Conservation (phyloP, 2,797 vertebrate species). For the Clarias pachynema region DNA sequence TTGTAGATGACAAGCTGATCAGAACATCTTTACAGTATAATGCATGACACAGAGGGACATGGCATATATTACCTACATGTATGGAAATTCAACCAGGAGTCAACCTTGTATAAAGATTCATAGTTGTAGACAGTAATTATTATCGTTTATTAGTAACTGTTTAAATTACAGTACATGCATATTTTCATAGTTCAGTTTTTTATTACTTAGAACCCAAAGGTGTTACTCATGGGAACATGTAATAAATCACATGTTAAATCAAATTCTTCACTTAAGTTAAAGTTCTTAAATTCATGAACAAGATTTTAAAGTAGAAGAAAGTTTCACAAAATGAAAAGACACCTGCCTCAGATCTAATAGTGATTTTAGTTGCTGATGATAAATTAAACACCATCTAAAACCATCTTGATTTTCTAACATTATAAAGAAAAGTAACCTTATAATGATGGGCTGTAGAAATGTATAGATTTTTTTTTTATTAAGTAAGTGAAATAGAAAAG, state of each 20-base stretch:
- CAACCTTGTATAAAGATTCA: not conserved
- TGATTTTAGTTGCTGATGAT: not conserved
- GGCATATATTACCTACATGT: not conserved
- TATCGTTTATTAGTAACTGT: not conserved
- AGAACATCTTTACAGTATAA: not conserved
- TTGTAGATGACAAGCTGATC: too few relatives aligned
- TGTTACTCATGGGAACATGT: not conserved
- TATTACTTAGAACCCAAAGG: not conserved
- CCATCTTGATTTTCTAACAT: not conserved
- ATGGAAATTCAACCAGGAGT: not conserved
- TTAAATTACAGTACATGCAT: not conserved
- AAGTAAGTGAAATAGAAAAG: not conserved
- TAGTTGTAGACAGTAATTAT: not conserved
- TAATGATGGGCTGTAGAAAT: not conserved
- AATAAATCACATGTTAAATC: not conserved
- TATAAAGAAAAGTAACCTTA: not conserved
- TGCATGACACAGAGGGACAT: not conserved
- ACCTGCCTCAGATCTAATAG: not conserved
- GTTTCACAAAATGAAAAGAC: not conserved
- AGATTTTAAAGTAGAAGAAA: not conserved
- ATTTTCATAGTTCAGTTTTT: not conserved
- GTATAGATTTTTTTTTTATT: not conserved
- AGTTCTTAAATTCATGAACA: not conserved
- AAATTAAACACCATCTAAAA: too few relatives aligned
- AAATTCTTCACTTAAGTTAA: not conserved